Conservation (phyloP, 2,113 vertebrate species). For the Anser cygnoides region DNA sequence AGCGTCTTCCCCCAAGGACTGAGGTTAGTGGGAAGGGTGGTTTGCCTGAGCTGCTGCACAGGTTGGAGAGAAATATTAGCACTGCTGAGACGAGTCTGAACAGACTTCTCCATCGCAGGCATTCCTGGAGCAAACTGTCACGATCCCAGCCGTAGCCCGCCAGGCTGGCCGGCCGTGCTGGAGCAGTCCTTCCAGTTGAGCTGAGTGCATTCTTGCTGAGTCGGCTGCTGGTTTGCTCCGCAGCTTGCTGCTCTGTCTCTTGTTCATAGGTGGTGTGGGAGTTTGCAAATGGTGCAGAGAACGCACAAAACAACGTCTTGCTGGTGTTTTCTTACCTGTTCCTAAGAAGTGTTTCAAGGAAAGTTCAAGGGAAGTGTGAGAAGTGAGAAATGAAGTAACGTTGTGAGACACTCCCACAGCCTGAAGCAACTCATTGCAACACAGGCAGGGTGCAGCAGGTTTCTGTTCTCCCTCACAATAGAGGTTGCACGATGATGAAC, state of each 20-base stretch:
- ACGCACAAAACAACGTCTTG: background rate
- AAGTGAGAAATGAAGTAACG: background rate
- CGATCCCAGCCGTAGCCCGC: background rate
- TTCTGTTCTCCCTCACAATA: background rate
- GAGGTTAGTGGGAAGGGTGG: background rate
- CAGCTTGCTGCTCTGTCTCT: background rate
- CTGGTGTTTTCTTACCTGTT: background rate
- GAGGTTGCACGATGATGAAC: background rate
- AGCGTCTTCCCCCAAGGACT: accelerated
- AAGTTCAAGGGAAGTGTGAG: background rate
- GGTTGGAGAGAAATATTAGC: background rate
- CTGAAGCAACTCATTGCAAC: background rate
- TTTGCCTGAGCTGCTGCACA: background rate
- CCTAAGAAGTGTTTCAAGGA: background rate
- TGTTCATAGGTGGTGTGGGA: background rate
- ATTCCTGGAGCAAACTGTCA: background rate
- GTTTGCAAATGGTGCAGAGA: background rate
- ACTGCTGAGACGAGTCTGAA: slow-evolving; percentile 16
- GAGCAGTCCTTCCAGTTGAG: background rate
- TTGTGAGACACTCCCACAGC: background rate
- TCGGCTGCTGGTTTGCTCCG: background rate
- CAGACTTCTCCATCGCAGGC: background rate
- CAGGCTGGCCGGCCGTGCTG: background rate
- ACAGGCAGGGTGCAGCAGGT: background rate
- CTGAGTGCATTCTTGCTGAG: background rate